These are phyloP conservation scores for Atopsyche davidsoni DNA, from an alignment of 1,140 invertebrate genomes.

Conservation along the genomic window DNA sequence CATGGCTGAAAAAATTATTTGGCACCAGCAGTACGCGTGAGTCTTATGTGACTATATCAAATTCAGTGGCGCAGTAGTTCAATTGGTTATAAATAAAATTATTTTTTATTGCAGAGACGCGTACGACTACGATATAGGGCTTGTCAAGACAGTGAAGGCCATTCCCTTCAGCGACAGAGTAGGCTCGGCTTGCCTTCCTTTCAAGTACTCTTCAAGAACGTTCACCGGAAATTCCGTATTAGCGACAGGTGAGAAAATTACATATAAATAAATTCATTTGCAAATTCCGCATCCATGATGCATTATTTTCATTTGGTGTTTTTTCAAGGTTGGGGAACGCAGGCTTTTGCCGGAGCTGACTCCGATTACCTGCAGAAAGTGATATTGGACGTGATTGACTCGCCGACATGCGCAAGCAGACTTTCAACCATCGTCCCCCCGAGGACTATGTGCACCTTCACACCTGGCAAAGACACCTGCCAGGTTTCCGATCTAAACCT, in stretches of 20 bases:
- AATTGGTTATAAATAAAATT: neutral
- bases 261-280: too few species aligned
- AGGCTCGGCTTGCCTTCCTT: slow-evolving; percentile 62
- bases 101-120: slow-evolving; percentile 23
- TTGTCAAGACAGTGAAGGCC: slow-evolving; percentile 44
- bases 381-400: slow-evolving; percentile 51
- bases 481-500: too few species aligned
- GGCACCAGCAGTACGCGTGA: too few species aligned
- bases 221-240: slow-evolving; percentile 46
- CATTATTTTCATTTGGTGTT: too few species aligned
- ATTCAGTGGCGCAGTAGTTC: neutral
- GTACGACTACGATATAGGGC: slow-evolving; percentile 56
- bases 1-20: too few species aligned
- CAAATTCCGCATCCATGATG: too few species aligned
- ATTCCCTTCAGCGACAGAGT: slow-evolving; percentile 52
- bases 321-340: slow-evolving; percentile 64
- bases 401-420: slow-evolving; percentile 41
- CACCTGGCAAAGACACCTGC: slow-evolving; percentile 57
- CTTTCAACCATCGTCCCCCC: slow-evolving; percentile 36
- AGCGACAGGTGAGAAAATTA: slow-evolving; percentile 51
- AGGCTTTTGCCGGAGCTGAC: slow-evolving; percentile 47
- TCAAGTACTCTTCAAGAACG: slow-evolving; percentile 41
- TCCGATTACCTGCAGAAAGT: slow-evolving; percentile 55
- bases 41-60: too few species aligned
- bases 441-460: slow-evolving; percentile 63